Conservation (phyloP, 2,888 invertebrate genomes). For the Drosophila ezoana region DNA sequence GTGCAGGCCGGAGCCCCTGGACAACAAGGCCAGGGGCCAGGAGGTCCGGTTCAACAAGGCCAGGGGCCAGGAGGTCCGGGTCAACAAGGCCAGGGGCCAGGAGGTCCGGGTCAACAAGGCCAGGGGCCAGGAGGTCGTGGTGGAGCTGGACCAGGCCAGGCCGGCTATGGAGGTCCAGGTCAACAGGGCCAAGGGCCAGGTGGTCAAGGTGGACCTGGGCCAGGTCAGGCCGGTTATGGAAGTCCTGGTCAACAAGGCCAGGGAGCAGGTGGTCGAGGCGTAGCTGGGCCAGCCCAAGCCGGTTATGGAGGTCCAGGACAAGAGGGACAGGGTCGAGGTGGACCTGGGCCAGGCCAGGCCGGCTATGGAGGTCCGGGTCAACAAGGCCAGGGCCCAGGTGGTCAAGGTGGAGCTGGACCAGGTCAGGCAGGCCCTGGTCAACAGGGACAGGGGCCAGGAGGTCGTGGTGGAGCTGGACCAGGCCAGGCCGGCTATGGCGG, state of each 20-base stretch:
- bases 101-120: not conserved
- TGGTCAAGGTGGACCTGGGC: not conserved
- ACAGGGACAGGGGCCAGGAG: not conserved
- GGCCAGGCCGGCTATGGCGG: not conserved
- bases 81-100: slow-evolving; percentile 1
- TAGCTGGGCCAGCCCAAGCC: not conserved
- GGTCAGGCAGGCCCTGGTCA: not conserved
- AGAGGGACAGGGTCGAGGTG: not conserved
- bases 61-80: not conserved
- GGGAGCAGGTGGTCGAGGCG: not conserved
- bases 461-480: not conserved
- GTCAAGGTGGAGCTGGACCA: not conserved
- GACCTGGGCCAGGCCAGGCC: not conserved
- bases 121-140: not conserved
- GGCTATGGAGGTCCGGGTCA: not conserved
- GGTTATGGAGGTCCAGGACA: too few relatives aligned
- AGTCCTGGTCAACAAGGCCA: not conserved
- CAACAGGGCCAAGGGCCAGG: not conserved
- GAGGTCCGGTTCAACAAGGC: too few relatives aligned
- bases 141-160: not conserved
- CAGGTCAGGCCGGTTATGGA: not conserved
- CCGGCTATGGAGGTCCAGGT: slow-evolving; percentile 3
- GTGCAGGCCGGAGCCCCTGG: not conserved
- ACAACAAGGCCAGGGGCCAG: not conserved
- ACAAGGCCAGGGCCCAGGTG: not conserved